Percentiles rank a stretch among this genome's conserved stretches.
phyloP scores from a whole-genome alignment of 2,113 vertebrate genomes.

The Ameiurus melas region DNA sequence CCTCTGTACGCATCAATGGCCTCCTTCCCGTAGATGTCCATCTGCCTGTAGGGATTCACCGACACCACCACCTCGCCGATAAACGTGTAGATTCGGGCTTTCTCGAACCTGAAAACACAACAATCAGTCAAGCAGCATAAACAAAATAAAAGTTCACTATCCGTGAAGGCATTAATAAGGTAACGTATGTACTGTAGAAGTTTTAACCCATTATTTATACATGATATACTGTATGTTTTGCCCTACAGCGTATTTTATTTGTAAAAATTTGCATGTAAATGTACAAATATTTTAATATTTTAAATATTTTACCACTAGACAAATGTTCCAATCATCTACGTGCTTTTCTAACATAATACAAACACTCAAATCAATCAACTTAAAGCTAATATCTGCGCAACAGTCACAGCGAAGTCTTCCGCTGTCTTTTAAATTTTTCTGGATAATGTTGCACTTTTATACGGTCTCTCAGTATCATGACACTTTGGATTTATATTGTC shows the following conservation, averaged over 20 bases:
- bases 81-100: slow-evolving; percentile 88
- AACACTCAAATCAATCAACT: background rate
- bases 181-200: background rate
- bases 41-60: slow-evolving; percentile 82
- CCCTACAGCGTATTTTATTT: background rate
- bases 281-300: too few relatives aligned
- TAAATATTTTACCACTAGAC: too few relatives aligned
- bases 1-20: slow-evolving; percentile 81
- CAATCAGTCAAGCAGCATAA: background rate
- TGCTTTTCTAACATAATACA: background rate
- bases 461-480: background rate
- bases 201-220: background rate
- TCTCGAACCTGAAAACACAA: slow-evolving; percentile 79
- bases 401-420: background rate
- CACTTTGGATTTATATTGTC: background rate
- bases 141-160: background rate
- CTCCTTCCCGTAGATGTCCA: slow-evolving; percentile 81
- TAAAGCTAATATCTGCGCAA: background rate
- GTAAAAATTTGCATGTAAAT: background rate
- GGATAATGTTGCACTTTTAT: background rate
- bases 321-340: background rate
- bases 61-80: slow-evolving; percentile 95
- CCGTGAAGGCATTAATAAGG: background rate
- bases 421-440: background rate
- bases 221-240: background rate